phyloP scores from a whole-genome alignment of 2,113 vertebrate species.

The Alethe diademata region DNA sequence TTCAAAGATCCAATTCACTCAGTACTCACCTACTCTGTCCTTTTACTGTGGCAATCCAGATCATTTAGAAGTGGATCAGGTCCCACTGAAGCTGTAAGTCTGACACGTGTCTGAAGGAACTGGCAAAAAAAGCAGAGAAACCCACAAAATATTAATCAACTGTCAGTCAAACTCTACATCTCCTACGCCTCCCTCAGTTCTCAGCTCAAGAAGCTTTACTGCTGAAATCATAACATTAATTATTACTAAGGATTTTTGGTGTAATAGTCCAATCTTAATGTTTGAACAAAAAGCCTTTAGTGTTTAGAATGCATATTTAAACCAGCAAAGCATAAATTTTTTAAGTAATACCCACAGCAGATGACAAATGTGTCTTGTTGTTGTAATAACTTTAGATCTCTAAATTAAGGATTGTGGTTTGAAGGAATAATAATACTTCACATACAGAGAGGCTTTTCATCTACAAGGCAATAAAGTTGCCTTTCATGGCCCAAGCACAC shows the following conservation, averaged over 20 bases:
- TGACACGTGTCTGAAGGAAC: background rate
- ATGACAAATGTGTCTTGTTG: conserved; percentile 7
- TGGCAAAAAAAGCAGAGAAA: background rate
- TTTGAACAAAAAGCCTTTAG: conserved; percentile 28
- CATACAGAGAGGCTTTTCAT: background rate
- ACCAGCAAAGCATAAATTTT: conserved; percentile 31
- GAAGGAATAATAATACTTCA: conserved; percentile 30
- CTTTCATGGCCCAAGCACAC: background rate
- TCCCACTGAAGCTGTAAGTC: background rate
- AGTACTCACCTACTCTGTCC: background rate
- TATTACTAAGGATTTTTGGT: conserved; percentile 15
- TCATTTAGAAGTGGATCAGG: background rate
- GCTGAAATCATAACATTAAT: conserved; percentile 24
- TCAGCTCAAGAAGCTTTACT: background rate
- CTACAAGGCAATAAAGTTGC: conserved; percentile 7
- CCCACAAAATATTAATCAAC: background rate
- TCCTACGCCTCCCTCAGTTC: background rate
- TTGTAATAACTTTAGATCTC: conserved; percentile 27
- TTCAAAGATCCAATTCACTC: background rate
- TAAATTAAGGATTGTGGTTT: conserved; percentile 28
- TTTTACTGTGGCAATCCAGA: background rate
- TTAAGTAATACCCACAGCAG: conserved; percentile 6
- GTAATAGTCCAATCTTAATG: conserved; percentile 6
- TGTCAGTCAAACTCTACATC: background rate
- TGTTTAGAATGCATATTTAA: conserved; percentile 48